Conservation (phyloP, 1,140 invertebrate species). For the Neelides sp. region DNA sequence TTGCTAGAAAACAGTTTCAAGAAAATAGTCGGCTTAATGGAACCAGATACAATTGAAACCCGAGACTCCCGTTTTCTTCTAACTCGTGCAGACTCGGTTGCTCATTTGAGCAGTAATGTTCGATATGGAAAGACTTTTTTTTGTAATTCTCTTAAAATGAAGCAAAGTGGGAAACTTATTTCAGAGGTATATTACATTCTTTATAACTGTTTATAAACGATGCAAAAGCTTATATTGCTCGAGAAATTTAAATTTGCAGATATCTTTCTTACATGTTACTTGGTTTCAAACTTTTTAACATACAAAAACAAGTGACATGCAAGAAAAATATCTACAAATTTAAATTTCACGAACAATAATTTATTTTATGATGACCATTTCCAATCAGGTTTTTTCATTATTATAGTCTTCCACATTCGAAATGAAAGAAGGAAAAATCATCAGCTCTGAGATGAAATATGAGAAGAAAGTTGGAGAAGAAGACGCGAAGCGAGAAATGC, state of each 20-base stretch:
- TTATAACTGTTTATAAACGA: neutral
- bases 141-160: slow-evolving; percentile 22
- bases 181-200: slow-evolving; percentile 13
- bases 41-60: too few species aligned
- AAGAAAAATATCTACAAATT: neutral
- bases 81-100: too few species aligned
- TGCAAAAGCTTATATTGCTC: neutral
- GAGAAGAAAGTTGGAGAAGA: neutral
- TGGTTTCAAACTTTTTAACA: too few species aligned
- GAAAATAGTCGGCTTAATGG: too few species aligned
- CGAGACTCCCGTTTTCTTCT: too few species aligned
- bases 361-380: neutral
- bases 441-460: neutral
- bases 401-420: neutral
- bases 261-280: too few species aligned
- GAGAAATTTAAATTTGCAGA: too few species aligned
- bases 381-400: neutral
- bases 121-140: slow-evolving; percentile 5
- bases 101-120: too few species aligned
- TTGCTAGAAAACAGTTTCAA: too few species aligned
- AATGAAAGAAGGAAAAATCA: neutral
- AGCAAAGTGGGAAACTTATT: slow-evolving; percentile 10
- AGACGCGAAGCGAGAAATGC: slow-evolving; percentile 1
- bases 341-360: too few species aligned
- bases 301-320: too few species aligned